phyloP scores from a whole-genome alignment of 2,888 invertebrate species.

The Lithophane socia region DNA sequence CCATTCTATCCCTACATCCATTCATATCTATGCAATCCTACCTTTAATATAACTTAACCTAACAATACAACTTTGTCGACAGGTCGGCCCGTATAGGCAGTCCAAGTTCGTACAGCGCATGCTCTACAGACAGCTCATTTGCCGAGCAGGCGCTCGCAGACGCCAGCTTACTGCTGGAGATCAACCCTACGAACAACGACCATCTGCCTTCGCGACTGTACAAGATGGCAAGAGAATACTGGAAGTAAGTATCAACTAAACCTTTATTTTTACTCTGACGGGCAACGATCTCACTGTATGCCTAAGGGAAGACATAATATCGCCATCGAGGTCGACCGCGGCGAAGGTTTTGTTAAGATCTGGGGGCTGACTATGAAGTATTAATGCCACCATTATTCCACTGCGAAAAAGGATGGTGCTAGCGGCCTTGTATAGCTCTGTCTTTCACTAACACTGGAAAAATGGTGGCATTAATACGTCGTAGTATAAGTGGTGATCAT shows the following conservation, averaged over 20 bases:
- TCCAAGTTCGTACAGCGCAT: slow-evolving; percentile 83
- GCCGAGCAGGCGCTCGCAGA: slow-evolving; percentile 87
- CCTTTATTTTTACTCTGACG: not conserved
- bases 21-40: not conserved
- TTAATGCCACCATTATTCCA: too few species aligned
- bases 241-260: slow-evolving; percentile 92
- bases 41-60: not conserved
- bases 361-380: too few species aligned
- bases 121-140: slow-evolving; percentile 90
- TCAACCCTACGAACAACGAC: slow-evolving; percentile 83
- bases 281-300: too few species aligned
- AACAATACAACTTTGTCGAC: slow-evolving; percentile 9
- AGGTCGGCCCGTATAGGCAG: slow-evolving; percentile 85
- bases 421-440: too few species aligned
- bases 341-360: too few species aligned
- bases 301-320: too few species aligned
- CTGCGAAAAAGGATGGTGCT: too few species aligned
- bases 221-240: slow-evolving; percentile 95
- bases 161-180: slow-evolving; percentile 83
- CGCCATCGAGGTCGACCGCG: too few species aligned
- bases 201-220: slow-evolving; percentile 94
- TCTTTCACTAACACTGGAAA: too few species aligned
- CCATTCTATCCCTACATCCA: not conserved
- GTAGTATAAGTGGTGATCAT: too few species aligned
- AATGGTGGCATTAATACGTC: too few species aligned